These are phyloP conservation scores for Lepidurus arcticus DNA, from an alignment of 1,140 invertebrate species.

Conservation along the genomic window DNA sequence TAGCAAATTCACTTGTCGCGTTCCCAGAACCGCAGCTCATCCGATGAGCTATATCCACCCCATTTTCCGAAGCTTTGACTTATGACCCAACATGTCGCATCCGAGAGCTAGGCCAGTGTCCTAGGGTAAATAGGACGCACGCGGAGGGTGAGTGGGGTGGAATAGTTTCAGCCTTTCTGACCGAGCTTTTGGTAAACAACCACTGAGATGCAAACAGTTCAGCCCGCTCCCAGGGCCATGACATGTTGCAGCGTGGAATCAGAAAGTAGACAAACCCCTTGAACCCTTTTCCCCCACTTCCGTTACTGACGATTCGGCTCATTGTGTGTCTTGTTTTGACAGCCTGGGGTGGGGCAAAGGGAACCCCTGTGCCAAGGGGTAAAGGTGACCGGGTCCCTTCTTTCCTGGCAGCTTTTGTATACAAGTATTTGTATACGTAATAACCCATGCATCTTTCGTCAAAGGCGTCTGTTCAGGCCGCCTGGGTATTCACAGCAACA, in stretches of 20 bases:
- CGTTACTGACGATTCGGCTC: too few relatives aligned
- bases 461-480: too few relatives aligned
- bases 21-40: background rate
- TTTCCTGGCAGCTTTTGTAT: too few relatives aligned
- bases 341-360: too few relatives aligned
- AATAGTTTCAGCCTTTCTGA: background rate
- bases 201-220: background rate
- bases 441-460: too few relatives aligned
- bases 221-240: background rate
- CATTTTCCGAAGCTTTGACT: background rate
- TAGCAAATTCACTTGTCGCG: conserved; percentile 19
- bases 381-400: too few relatives aligned
- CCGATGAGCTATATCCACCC: conserved; percentile 9
- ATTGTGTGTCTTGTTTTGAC: too few relatives aligned
- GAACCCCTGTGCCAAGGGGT: too few relatives aligned
- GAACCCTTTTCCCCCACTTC: background rate
- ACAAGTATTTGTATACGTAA: too few relatives aligned
- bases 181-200: background rate
- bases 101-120: background rate
- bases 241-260: background rate
- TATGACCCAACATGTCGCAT: background rate
- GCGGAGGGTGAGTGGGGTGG: background rate
- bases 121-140: background rate
- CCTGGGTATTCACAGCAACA: too few relatives aligned
- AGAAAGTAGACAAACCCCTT: background rate